A percentile compares a stretch with the other conserved stretches of the same genome.
Conservation (phyloP, 1,140 invertebrate species). For the Harpegnathos saltator region DNA sequence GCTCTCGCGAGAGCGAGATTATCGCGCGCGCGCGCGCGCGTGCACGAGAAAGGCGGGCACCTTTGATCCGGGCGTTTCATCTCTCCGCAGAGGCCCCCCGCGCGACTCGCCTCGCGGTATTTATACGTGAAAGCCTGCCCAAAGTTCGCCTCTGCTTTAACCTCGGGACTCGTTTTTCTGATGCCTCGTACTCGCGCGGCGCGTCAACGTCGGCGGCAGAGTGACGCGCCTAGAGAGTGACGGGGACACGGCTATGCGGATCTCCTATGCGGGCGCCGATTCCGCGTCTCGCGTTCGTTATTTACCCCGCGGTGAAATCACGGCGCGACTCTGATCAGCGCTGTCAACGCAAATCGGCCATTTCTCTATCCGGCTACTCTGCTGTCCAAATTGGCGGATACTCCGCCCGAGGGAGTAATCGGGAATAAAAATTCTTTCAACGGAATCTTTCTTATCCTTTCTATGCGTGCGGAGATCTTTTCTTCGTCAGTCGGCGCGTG, state of each 20-base stretch:
- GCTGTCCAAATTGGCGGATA: too few species aligned
- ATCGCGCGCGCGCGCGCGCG: constrained; percentile 41
- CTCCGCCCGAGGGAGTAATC: too few species aligned
- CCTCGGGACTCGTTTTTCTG: not conserved
- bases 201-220: not conserved
- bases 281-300: not conserved
- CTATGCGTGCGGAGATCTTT: too few species aligned
- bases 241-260: too few species aligned
- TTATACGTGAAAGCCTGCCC: constrained; percentile 14
- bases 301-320: not conserved
- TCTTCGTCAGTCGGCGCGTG: too few species aligned
- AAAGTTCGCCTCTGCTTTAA: constrained; percentile 26
- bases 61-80: constrained; percentile 57
- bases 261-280: not conserved
- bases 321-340: too few species aligned
- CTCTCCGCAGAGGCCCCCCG: not conserved
- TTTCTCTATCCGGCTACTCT: too few species aligned
- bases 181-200: not conserved
- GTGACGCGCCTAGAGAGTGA: too few species aligned
- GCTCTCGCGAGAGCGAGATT: constrained; percentile 8
- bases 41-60: constrained; percentile 42
- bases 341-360: too few species aligned
- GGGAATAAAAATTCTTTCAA: too few species aligned
- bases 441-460: too few species aligned
- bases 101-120: not conserved